Conservation (phyloP, 1,140 invertebrate genomes). For the Trigoniulus corallinus region DNA sequence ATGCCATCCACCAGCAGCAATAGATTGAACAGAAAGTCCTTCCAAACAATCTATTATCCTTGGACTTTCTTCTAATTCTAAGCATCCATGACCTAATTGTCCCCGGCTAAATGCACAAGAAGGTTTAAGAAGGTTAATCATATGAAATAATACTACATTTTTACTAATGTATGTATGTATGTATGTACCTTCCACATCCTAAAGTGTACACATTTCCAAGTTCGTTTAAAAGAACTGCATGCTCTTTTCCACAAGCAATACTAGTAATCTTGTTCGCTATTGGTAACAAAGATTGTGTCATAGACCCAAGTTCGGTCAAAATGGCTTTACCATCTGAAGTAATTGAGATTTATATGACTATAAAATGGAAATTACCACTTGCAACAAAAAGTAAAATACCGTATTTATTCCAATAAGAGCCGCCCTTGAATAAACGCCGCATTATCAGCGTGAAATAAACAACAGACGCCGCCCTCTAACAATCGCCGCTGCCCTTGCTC, state of each 20-base stretch:
- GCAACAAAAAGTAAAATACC: no score
- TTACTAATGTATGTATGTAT: no score
- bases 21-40: constrained; percentile 43
- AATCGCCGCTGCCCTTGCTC: no score
- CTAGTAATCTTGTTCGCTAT: not conserved
- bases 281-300: not conserved
- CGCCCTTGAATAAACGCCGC: no score
- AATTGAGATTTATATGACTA: no score
- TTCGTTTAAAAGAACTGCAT: constrained; percentile 49
- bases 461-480: no score
- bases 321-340: no score
- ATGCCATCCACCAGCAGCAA: constrained; percentile 71
- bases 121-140: constrained; percentile 4
- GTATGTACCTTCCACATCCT: constrained; percentile 58
- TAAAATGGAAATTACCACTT: no score
- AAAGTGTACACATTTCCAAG: constrained; percentile 58
- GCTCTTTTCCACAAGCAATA: constrained; percentile 50
- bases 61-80: constrained; percentile 42
- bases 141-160: not conserved
- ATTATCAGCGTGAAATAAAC: no score
- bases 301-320: no score
- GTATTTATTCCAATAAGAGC: no score
- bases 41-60: constrained; percentile 46
- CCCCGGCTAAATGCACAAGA: constrained; percentile 42
- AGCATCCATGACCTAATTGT: constrained; percentile 58